A percentile compares a stretch with the other conserved stretches of the same genome.
phyloP scores from a whole-genome alignment of 2,113 vertebrate species.

The Onychorhynchus coronatus region DNA sequence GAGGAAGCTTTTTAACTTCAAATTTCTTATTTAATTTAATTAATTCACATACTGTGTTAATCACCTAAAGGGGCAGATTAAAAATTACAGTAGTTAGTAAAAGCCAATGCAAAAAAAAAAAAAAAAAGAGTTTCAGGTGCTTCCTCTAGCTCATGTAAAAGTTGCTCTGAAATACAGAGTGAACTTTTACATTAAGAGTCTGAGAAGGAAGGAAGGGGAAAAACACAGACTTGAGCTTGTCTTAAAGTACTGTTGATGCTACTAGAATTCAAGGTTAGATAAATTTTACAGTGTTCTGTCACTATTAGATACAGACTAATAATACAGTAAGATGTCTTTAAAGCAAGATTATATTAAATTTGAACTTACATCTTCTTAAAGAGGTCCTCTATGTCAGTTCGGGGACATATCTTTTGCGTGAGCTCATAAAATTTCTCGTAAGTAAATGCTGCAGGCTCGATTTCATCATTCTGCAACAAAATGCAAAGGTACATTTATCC shows the following conservation, averaged over 20 bases:
- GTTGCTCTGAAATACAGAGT: slow-evolving; percentile 46
- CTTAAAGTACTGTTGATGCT: slow-evolving; percentile 1
- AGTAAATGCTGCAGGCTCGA: slow-evolving; percentile 91
- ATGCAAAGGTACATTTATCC: not conserved
- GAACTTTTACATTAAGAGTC: slow-evolving; percentile 56
- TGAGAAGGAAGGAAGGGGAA: slow-evolving; percentile 3
- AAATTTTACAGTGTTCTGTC: not conserved
- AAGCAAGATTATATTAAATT: not conserved
- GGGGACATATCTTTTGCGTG: slow-evolving; percentile 98
- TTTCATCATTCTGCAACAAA: slow-evolving; percentile 93
- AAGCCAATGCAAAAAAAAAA: slow-evolving; percentile 75
- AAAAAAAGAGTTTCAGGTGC: slow-evolving; percentile 43
- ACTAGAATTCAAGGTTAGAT: not conserved
- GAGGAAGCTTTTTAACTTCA: slow-evolving; percentile 50
- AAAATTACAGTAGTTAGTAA: slow-evolving; percentile 85
- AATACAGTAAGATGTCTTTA: not conserved
- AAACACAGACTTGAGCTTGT: not conserved
- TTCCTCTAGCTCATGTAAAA: slow-evolving; percentile 62
- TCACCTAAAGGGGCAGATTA: slow-evolving; percentile 83
- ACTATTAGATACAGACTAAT: slow-evolving; percentile 36
- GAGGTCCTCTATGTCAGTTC: slow-evolving; percentile 96
- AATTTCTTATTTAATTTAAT: slow-evolving; percentile 70
- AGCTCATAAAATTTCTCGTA: slow-evolving; percentile 98
- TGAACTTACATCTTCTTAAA: slow-evolving; percentile 95
- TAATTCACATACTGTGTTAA: slow-evolving; percentile 83